Base-by-base conservation (phyloP, 1,140 invertebrate species). In the Euglossa dilemma region DNA sequence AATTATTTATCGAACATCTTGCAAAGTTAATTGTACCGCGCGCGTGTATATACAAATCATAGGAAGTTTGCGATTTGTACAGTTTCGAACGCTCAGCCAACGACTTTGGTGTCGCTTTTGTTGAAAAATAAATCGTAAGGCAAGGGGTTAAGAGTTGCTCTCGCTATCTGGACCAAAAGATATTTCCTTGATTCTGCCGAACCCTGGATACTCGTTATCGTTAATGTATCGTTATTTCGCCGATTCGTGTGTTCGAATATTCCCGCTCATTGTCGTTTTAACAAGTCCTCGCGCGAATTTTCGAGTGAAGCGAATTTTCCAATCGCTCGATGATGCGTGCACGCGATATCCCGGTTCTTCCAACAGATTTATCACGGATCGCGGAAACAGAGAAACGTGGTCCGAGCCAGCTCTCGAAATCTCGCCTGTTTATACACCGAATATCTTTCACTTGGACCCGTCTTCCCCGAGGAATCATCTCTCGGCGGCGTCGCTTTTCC, bases 251-350 rank as follows among this genome's bases (percentile, higher is more conserved):
- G 8, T 6, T 18, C 43, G 63, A 66, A 50, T 16, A 25, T 50
- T 50, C 7, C 28, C 16, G 6, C 7, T 9, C n/a, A 3, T 20
- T 16, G 16, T 16, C 47, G 18, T 52, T 54, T 36, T 28, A 54
- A 54, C 25, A 20, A 56, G 20, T 2, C 6, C 4, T 12, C 7
- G 23, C n/a, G 5, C 12, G 5, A 61, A n/a, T n/a, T n/a, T n/a
- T n/a, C n/a, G n/a, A n/a, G n/a, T n/a, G 25, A 61, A 76, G 20
- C 20, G 74, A 76, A 64, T 76, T 64, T 76, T 63, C 47, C 43
- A 63, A 20, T 36, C 25, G 57, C 16, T 36, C 47, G 25, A 18
- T 18, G 20, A 18, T 23, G 28, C 74, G 74, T 76, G 59, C 12
- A 43, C 11, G 63, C 63, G 20, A 66, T 18, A n/a, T 54, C 52